Percentiles rank a stretch among this genome's conserved stretches.
Evolutionary conservation across 2,888 invertebrate genomes (phyloP).

Genomic region (Belgica antarctica): DNA sequence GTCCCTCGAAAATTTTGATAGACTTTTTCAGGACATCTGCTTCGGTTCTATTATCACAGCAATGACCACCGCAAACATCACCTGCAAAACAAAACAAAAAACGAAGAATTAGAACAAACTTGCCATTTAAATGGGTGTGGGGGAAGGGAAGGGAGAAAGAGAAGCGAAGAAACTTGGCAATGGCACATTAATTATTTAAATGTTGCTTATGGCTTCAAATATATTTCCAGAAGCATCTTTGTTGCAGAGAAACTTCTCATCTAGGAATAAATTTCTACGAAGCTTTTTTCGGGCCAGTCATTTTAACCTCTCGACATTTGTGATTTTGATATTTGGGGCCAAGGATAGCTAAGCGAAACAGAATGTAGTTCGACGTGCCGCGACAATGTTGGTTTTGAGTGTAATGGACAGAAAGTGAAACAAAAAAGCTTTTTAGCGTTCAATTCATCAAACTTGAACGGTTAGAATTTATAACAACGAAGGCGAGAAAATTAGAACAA

Average conservation of each 20-base stretch:
- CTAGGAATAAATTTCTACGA: background rate
- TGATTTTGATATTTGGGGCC: background rate
- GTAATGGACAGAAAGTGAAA: too few species aligned
- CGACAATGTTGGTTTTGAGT: too few species aligned
- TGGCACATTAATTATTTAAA: conserved; percentile 24
- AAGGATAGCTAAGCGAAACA: too few species aligned
- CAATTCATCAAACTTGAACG: too few species aligned
- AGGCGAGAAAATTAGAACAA: too few species aligned
- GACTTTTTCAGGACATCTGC: conserved; percentile 52
- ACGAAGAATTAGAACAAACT: background rate
- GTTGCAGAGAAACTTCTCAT: conserved; percentile 2
- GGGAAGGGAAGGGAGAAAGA: background rate
- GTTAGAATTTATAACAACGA: too few species aligned
- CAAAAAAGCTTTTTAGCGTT: too few species aligned
- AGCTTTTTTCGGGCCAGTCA: too few species aligned
- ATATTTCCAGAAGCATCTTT: background rate
- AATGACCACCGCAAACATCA: conserved; percentile 53
- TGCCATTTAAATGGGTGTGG: background rate
- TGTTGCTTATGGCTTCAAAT: conserved; percentile 14
- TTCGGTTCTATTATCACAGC: conserved; percentile 54
- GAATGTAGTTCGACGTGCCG: conserved; percentile 1
- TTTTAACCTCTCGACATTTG: conserved; percentile 1
- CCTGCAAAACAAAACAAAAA: conserved; percentile 49
- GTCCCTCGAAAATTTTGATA: conserved; percentile 61
- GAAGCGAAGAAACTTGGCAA: background rate